These are phyloP conservation scores for Lasioglossum lativentre DNA, from an alignment of 2,888 invertebrate genomes.

Conservation along the genomic window DNA sequence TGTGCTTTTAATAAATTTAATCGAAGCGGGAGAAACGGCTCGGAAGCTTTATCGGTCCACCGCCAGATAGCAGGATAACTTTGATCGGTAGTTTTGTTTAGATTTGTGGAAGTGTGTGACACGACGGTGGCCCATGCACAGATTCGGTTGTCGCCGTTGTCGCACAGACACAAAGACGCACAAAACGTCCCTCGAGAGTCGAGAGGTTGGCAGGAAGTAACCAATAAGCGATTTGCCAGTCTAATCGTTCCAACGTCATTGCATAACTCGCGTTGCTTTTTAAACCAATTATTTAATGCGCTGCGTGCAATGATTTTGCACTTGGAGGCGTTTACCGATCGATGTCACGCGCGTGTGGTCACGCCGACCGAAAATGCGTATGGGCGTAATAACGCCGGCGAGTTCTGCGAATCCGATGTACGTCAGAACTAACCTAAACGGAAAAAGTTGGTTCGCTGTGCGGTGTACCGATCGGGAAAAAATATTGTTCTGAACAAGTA, in stretches of 20 bases:
- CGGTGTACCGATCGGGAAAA: constrained; percentile 18
- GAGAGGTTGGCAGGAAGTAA: constrained; percentile 53
- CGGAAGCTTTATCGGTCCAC: constrained; percentile 35
- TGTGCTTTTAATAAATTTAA: constrained; percentile 58
- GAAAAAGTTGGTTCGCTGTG: constrained; percentile 30
- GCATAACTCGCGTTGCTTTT: constrained; percentile 70
- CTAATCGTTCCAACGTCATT: constrained; percentile 73
- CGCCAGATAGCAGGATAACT: constrained; percentile 49
- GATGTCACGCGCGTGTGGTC: constrained; percentile 66
- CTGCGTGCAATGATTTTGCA: constrained; percentile 68
- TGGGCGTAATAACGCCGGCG: constrained; percentile 73
- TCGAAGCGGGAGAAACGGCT: constrained; percentile 54
- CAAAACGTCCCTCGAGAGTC: constrained; percentile 21
- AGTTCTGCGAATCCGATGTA: constrained; percentile 68
- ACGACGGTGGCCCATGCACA: constrained; percentile 4
- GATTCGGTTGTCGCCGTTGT: not conserved
- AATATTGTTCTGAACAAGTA: constrained; percentile 34
- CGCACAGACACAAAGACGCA: constrained; percentile 7
- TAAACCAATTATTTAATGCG: constrained; percentile 69
- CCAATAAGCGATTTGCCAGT: constrained; percentile 75
- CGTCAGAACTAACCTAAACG: constrained; percentile 75
- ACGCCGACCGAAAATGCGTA: constrained; percentile 71
- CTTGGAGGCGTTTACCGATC: constrained; percentile 67
- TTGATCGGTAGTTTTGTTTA: constrained; percentile 54
- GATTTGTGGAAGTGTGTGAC: constrained; percentile 37